phyloP scores from a whole-genome alignment of 2,797 vertebrate species.

The Ispidina picta region DNA sequence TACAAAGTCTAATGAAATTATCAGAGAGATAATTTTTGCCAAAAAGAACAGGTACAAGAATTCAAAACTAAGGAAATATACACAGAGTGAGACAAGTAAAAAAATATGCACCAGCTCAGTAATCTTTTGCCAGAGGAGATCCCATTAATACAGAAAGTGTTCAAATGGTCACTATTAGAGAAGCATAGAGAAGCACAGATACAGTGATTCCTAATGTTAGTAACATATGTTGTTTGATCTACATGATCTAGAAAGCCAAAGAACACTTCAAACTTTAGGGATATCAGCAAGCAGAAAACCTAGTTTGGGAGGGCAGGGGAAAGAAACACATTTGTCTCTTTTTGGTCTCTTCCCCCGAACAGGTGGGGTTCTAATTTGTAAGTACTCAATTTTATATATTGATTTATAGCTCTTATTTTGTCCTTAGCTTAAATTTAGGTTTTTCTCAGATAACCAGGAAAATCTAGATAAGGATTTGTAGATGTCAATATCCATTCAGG shows the following conservation, averaged over 20 bases:
- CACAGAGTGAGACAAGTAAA: not conserved
- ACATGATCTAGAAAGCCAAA: not conserved
- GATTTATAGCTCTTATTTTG: not conserved
- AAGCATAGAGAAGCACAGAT: not conserved
- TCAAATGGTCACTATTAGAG: not conserved
- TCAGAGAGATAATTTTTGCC: not conserved
- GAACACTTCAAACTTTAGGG: not conserved
- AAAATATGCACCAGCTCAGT: not conserved
- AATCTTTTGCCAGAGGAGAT: not conserved
- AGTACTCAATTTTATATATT: not conserved
- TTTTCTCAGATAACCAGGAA: not conserved
- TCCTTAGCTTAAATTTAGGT: not conserved
- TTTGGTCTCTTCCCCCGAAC: not conserved
- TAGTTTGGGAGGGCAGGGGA: rapidly evolving
- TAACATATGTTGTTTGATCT: not conserved
- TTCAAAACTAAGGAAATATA: not conserved
- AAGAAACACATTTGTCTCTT: not conserved
- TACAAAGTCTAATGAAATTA: not conserved
- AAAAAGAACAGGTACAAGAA: not conserved
- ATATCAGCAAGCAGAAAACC: not conserved
- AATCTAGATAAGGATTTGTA: not conserved
- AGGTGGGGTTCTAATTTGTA: not conserved
- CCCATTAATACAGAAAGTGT: not conserved
- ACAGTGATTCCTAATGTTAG: not conserved
- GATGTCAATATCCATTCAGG: not conserved